Conservation (phyloP, 2,888 invertebrate genomes). For the Cheilosia urbana region DNA sequence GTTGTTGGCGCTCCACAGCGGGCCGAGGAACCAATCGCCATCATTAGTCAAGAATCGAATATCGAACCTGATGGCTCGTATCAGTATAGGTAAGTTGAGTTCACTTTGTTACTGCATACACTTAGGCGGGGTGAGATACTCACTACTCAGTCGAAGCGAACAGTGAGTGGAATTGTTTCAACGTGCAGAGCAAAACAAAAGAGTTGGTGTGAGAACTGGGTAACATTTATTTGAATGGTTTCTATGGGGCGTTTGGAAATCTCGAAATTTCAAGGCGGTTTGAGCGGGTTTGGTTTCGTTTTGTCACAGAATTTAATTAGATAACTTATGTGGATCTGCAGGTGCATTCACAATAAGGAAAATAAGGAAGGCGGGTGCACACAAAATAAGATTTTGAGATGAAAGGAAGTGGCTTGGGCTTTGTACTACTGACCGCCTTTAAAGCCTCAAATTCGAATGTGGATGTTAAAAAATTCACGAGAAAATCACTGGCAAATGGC, state of each 20-base stretch:
- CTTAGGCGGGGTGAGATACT: slow-evolving; percentile 52
- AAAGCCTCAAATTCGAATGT: too few species aligned
- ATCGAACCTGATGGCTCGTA: slow-evolving; percentile 90
- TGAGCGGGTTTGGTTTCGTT: not conserved
- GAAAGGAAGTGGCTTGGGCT: too few species aligned
- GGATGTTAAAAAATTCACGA: too few species aligned
- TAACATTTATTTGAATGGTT: not conserved
- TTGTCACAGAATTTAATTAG: too few species aligned
- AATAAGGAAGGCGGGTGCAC: too few species aligned
- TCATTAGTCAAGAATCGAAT: slow-evolving; percentile 89
- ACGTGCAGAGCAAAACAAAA: slow-evolving; percentile 67
- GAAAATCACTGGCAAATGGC: too few species aligned
- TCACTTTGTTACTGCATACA: slow-evolving; percentile 68
- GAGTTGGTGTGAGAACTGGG: slow-evolving; percentile 77
- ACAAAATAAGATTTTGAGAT: too few species aligned
- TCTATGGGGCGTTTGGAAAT: not conserved
- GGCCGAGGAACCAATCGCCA: slow-evolving; percentile 86
- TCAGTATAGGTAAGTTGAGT: slow-evolving; percentile 87
- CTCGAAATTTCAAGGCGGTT: not conserved
- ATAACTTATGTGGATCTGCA: too few species aligned
- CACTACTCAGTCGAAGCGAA: not conserved
- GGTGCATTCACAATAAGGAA: too few species aligned
- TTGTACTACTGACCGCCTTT: too few species aligned
- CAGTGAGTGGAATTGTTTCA: slow-evolving; percentile 26
- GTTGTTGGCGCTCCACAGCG: slow-evolving; percentile 86